Base-by-base conservation (phyloP, 1,140 invertebrate species). In the Antheraea pernyi region DNA sequence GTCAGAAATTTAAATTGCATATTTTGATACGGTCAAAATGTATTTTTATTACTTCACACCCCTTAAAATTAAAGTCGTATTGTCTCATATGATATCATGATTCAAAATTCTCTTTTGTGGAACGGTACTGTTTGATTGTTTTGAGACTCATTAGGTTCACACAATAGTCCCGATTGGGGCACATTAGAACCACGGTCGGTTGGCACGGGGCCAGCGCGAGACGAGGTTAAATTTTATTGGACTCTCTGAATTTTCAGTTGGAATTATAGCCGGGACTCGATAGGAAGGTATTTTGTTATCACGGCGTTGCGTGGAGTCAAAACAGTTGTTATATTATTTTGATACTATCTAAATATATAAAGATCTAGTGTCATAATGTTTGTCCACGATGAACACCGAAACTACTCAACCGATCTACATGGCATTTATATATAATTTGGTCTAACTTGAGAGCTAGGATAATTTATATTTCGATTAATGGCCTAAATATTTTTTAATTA, bases 211-310 rank as follows among this genome's bases (percentile, higher is more conserved):
- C 71, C 72, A 70, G 53, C n/a, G n/a, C 7, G 39, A 65, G 46
- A 39, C 19, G 64, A 59, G n/a, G 46, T 66, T 74, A 65, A 74
- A 61, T 74, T 74, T 74, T 74, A 74, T 74, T 70, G 72, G 72
- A 48, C n/a, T 30, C 61, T 53, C 48, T 70, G 72, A 70, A 74
- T 74, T 73, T 74, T 68, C 72, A 74, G 65, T 42, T 64, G 68
- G 61, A 74, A 74, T 74, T 74, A 74, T 74, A 65, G 68, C 72
- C 65, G 59, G 60, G 69, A 63, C 59, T 46, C 72, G 68, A 70
- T 70, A 68, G 66, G 64, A 58, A 59, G 65, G 53, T 58, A 67
- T 67, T 67, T 42, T 66, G 48, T 59, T 39, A 48, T 10, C 8
- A 67, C 60, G 19, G 65, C 37, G 13, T 46, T 48, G 19, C 8